phyloP scores from a whole-genome alignment of 64 coral and sea anemone genomes.

The Catalaphyllia jardinei region DNA sequence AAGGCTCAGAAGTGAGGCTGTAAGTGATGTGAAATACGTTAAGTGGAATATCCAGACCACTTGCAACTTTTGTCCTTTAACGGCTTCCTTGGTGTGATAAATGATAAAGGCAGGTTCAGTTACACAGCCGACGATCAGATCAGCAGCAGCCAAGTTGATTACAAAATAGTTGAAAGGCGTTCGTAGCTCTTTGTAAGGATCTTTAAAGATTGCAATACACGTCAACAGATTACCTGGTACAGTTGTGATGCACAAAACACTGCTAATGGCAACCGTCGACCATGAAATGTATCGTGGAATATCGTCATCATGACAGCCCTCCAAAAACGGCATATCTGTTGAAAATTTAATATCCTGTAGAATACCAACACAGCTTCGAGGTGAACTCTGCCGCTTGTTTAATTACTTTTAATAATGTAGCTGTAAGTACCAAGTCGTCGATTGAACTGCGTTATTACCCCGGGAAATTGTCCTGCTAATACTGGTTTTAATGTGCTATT shows the following conservation, averaged over 20 bases:
- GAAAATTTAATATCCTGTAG: neutral
- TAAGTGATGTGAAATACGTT: constrained; percentile 44
- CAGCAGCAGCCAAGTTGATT: constrained; percentile 32
- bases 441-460: too few relatives aligned
- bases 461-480: too few relatives aligned
- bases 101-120: constrained; percentile 33
- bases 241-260: neutral
- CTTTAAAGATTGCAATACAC: constrained; percentile 36
- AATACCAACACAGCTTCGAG: too few relatives aligned
- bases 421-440: too few relatives aligned
- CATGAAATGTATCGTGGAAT: neutral
- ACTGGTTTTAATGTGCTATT: too few relatives aligned
- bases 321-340: constrained; percentile 11
- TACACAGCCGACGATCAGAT: constrained; percentile 37
- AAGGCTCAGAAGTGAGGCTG: constrained; percentile 43
- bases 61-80: neutral
- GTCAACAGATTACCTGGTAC: constrained; percentile 37
- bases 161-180: constrained; percentile 47
- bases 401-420: too few relatives aligned
- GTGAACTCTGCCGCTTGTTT: too few relatives aligned
- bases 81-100: constrained; percentile 31
- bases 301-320: neutral
- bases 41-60: constrained; percentile 20
- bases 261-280: neutral
- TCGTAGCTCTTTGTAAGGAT: constrained; percentile 25